A percentile compares a stretch with the other conserved stretches of the same genome.
phyloP scores from a whole-genome alignment of 2,888 invertebrate species.

The Pasiphila rectangulata region DNA sequence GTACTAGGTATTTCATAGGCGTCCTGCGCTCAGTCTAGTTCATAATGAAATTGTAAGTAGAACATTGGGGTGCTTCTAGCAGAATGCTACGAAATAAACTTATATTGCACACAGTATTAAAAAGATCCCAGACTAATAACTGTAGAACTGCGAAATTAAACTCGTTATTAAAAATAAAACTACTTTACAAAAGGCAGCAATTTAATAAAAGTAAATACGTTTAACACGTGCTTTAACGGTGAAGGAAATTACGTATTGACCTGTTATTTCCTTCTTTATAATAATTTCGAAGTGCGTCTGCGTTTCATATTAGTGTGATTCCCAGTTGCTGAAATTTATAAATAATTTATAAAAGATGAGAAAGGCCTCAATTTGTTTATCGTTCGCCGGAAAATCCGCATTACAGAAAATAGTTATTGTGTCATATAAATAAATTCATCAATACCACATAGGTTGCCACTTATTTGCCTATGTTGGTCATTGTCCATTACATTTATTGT shows the following conservation, averaged over 20 bases:
- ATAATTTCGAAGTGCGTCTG: not conserved
- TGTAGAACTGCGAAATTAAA: not conserved
- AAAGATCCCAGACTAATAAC: constrained; percentile 8
- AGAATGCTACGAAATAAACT: constrained; percentile 35
- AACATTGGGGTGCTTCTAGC: constrained; percentile 31
- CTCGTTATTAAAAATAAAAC: constrained; percentile 2
- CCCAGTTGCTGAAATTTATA: too few species aligned
- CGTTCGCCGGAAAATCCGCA: too few species aligned
- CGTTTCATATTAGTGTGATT: too few species aligned
- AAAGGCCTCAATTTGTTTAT: too few species aligned
- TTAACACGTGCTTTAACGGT: too few species aligned
- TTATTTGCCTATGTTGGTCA: not conserved
- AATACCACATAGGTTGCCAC: too few species aligned
- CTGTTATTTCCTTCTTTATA: not conserved
- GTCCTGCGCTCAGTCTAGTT: constrained; percentile 34
- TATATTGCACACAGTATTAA: constrained; percentile 27
- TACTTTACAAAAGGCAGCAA: not conserved
- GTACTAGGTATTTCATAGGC: constrained; percentile 35
- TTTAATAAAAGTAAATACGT: too few species aligned
- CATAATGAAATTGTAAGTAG: constrained; percentile 39
- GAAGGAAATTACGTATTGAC: too few species aligned
- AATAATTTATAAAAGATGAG: too few species aligned
- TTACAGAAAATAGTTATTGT: too few species aligned
- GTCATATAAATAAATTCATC: too few species aligned
- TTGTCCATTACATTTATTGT: not conserved